Evolutionary conservation across 2,797 vertebrate genomes (phyloP).

Genomic region (Orientallactaga sibirica): DNA sequence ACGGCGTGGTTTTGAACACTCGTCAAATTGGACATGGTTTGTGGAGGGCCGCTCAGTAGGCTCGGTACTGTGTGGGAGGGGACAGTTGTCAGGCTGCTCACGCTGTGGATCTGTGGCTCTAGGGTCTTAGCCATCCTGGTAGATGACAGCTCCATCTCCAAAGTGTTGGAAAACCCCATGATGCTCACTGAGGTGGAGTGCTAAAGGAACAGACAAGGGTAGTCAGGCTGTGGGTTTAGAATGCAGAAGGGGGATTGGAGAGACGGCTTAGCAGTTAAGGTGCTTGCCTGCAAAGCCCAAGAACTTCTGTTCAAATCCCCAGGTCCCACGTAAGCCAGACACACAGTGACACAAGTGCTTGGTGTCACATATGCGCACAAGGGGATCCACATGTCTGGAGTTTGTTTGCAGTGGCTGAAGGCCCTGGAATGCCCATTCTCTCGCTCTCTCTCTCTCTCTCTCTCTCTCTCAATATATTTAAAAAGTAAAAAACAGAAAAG

Average conservation of each 20-base stretch:
- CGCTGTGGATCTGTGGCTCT: constrained; percentile 80
- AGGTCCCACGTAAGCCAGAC: too few species aligned
- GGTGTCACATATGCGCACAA: too few species aligned
- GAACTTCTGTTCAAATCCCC: too few species aligned
- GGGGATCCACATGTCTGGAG: too few species aligned
- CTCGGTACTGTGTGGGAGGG: constrained; percentile 23
- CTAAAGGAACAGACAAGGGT: constrained; percentile 85
- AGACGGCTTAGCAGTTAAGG: too few species aligned
- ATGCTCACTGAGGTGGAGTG: constrained; percentile 88
- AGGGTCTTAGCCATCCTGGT: constrained; percentile 76
- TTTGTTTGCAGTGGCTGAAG: too few species aligned
- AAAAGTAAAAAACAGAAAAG: too few species aligned
- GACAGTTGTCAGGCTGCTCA: constrained; percentile 72
- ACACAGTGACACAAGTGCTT: too few species aligned
- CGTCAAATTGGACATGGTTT: constrained; percentile 33
- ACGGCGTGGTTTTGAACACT: constrained; percentile 60
- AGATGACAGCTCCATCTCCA: constrained; percentile 88
- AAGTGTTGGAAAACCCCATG: constrained; percentile 84
- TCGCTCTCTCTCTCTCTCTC: too few species aligned
- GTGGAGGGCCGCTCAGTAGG: constrained; percentile 62
- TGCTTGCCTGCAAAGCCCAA: too few species aligned
- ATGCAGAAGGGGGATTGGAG: neutral
- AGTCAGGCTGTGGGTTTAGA: neutral
- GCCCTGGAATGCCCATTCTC: too few species aligned
- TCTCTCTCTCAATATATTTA: too few species aligned